Base-by-base conservation (phyloP, 2,797 vertebrate genomes). In the Odontamblyopus rebecca region DNA sequence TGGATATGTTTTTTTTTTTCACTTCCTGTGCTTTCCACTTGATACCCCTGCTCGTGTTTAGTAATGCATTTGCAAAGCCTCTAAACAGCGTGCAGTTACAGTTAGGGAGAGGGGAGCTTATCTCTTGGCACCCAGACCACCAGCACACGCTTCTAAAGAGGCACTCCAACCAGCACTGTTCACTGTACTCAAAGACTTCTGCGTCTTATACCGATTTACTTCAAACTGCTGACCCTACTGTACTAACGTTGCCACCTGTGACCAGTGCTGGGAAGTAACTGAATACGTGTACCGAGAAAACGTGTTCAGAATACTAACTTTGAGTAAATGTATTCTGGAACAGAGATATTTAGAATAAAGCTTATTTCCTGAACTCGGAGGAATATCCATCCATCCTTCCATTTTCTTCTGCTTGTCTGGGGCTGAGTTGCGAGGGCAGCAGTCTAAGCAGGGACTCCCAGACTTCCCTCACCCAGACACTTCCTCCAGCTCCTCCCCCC, bases 101-200 rank as follows among this genome's bases (percentile, higher is more conserved):
- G 30, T 62, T 19, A 38, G 18, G 2, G 61, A 19, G 18, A 35
- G 30, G 3, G 18, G n/a, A 35, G 57, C 57, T 60, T 61, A 32
- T 61, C 60, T 61, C 60, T 32, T 11, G 32, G 29, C 60, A 35
- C 30, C 30, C 60, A 61, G 27, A 60, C 57, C 57, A 59, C 60
- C 19, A 19, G 60, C 60, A 35, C 19, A 18, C 30, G 38, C 16
- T 11, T 61, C 30, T 32, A n/a, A 35, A 61, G 16, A 61, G 60
- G 6, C 29, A 38, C 60, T 61, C 18, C 1, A 30, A 35, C 16
- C n/a, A 5, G 60, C 32, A 35, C n/a, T n/a, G 30, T 6, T 35
- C 35, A 61, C 60, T 61, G 8, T 61, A 38, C 60, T 16, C 13
- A 29, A 13, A 60, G n/a, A 60, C 29, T 30, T 60, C 57, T 60